Evolutionary conservation across 1,140 invertebrate genomes (phyloP).

Genomic region (Apis dorsata): DNA sequence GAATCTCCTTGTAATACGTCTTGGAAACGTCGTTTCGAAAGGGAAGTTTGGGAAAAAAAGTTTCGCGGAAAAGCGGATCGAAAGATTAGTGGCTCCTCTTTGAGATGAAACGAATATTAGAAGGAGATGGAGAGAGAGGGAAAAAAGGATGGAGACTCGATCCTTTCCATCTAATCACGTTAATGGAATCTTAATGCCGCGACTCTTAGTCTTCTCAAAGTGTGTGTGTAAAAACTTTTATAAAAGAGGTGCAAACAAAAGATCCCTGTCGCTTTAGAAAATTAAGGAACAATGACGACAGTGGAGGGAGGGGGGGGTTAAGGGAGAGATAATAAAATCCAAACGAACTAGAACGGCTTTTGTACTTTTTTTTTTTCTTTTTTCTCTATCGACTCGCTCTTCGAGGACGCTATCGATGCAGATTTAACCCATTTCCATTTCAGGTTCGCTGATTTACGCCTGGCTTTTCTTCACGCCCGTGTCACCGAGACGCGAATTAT

Average conservation of each 20-base stretch:
- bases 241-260: constrained; percentile 32
- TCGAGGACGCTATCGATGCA: constrained; percentile 17
- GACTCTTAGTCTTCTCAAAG: constrained; percentile 35
- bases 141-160: too few species aligned
- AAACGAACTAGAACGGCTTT: constrained; percentile 25
- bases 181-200: constrained; percentile 60
- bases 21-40: background rate
- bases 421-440: constrained; percentile 31
- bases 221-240: constrained; percentile 19
- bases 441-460: constrained; percentile 15
- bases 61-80: background rate
- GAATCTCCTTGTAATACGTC: constrained; percentile 7
- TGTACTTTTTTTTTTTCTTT: background rate
- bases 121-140: too few species aligned
- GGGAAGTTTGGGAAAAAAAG: background rate
- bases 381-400: constrained; percentile 2
- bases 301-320: background rate
- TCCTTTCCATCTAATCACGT: constrained; percentile 45
- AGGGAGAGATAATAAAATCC: constrained; percentile 21
- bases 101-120: background rate
- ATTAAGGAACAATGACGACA: constrained; percentile 42
- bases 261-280: constrained; percentile 49
- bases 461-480: background rate
- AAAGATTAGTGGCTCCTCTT: background rate
- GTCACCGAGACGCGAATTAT: constrained; percentile 21